Percentiles rank a stretch among this genome's conserved stretches.
Evolutionary conservation across 1,140 invertebrate species (phyloP).

Genomic region (Zaprionus lachaisei): DNA sequence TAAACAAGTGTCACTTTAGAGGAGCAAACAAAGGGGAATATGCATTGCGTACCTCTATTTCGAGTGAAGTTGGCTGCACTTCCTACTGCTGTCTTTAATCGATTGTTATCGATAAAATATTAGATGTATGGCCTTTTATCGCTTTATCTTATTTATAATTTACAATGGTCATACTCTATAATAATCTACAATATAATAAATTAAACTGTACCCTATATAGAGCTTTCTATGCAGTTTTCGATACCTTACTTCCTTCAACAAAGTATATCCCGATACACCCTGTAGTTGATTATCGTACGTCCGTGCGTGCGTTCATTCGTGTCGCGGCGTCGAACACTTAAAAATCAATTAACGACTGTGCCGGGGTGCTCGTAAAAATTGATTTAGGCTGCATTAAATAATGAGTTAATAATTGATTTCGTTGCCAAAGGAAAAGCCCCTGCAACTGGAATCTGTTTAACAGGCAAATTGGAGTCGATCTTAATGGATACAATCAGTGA

Average conservation of each 20-base stretch:
- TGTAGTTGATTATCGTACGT: constrained; percentile 12
- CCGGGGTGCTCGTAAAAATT: constrained; percentile 20
- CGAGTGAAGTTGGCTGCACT: too few species aligned
- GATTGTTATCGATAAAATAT: too few species aligned
- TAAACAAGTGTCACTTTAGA: neutral
- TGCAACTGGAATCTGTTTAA: neutral
- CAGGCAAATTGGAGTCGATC: neutral
- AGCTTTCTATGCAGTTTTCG: too few species aligned
- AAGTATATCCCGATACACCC: neutral
- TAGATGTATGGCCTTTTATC: too few species aligned
- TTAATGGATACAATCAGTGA: constrained; percentile 15
- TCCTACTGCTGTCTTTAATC: too few species aligned
- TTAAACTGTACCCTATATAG: too few species aligned
- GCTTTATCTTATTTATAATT: too few species aligned
- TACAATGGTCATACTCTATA: too few species aligned
- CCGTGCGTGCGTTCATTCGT: constrained; percentile 16
- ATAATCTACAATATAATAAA: too few species aligned
- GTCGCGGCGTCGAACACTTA: constrained; percentile 54
- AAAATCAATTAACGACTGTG: constrained; percentile 70
- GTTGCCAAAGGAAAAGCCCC: neutral
- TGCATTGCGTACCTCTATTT: too few species aligned
- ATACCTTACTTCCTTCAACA: too few species aligned
- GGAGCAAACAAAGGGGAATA: too few species aligned
- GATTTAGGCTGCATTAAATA: constrained; percentile 43
- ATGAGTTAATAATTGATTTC: constrained; percentile 52